phyloP scores from a whole-genome alignment of 2,888 invertebrate genomes.

The Norana najaformis region DNA sequence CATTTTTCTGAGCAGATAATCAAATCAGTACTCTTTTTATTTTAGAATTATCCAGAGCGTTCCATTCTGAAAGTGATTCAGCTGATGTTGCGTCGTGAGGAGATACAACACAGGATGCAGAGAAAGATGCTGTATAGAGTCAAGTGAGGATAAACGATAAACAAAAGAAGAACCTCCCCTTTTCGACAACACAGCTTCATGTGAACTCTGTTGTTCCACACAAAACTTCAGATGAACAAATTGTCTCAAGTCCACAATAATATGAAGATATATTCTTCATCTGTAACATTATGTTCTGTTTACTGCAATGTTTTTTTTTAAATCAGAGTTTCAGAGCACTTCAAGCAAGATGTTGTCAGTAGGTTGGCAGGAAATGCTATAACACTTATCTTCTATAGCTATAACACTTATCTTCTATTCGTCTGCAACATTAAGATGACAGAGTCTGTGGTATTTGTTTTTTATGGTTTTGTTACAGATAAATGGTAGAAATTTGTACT shows the following conservation, averaged over 20 bases:
- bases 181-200: background rate
- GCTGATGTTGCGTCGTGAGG: constrained; percentile 91
- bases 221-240: background rate
- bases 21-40: constrained; percentile 28
- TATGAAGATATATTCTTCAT: background rate
- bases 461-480: background rate
- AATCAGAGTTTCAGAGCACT: background rate
- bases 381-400: background rate
- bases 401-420: background rate
- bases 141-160: constrained; percentile 61
- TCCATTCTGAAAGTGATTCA: constrained; percentile 87
- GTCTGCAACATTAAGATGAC: background rate
- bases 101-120: constrained; percentile 93
- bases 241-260: background rate
- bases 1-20: background rate
- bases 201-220: background rate
- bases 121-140: constrained; percentile 93
- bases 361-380: background rate
- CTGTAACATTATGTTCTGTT: background rate
- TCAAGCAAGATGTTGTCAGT: background rate
- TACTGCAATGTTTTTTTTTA: background rate
- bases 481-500: background rate
- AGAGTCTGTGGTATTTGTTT: background rate
- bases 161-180: background rate
- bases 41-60: constrained; percentile 65